Percentiles rank a stretch among this genome's conserved stretches.
Conservation (phyloP, 2,888 invertebrate species). For the Micropterix aruncella region DNA sequence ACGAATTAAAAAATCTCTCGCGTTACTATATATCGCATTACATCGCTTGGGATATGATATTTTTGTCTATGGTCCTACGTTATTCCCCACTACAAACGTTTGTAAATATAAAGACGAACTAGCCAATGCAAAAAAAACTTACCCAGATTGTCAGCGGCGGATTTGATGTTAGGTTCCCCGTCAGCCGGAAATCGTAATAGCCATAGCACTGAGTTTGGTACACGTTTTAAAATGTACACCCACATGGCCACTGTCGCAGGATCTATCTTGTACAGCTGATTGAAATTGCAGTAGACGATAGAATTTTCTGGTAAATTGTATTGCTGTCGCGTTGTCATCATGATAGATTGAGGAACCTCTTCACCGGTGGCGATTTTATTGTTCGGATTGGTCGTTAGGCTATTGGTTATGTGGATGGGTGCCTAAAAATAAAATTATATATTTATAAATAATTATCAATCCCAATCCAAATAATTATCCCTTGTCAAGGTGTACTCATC, state of each 20-base stretch:
- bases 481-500: too few species aligned
- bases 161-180: conserved; percentile 57
- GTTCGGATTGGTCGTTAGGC: conserved; percentile 67
- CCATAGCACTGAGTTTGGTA: conserved; percentile 81
- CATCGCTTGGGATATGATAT: conserved; percentile 2
- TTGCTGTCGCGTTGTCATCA: conserved; percentile 78
- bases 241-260: conserved; percentile 80
- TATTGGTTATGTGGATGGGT: conserved; percentile 82
- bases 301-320: conserved; percentile 83
- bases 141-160: conserved; percentile 56
- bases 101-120: too few species aligned
- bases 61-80: conserved; percentile 21
- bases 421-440: conserved; percentile 33
- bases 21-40: too few species aligned
- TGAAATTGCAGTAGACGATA: conserved; percentile 87
- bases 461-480: too few species aligned
- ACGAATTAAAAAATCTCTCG: too few species aligned
- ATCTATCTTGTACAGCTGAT: conserved; percentile 90
- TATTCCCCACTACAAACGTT: too few species aligned
- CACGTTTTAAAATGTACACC: conserved; percentile 70
- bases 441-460: too few species aligned
- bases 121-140: conserved; percentile 6
- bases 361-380: conserved; percentile 88
- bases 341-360: conserved; percentile 80
- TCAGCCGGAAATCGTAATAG: conserved; percentile 74